phyloP scores from a whole-genome alignment of 1,140 invertebrate genomes.

The Eurytemora carolleeae region DNA sequence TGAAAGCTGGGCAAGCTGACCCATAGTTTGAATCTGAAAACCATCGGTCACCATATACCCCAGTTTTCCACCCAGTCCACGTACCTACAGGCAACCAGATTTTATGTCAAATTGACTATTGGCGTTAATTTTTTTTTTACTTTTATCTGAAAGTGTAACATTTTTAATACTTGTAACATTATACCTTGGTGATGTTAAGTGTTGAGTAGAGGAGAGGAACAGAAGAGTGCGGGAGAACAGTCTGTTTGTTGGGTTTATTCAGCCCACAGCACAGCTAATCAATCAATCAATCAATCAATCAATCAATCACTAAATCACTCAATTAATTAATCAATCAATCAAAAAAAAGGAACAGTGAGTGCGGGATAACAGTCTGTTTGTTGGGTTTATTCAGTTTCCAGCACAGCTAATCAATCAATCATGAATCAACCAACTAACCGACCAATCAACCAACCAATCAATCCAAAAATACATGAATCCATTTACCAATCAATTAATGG shows the following conservation, averaged over 20 bases:
- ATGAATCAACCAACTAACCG: too few species aligned
- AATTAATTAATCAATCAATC: too few species aligned
- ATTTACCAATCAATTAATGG: too few species aligned
- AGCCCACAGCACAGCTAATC: constrained; percentile 59
- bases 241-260: constrained; percentile 44
- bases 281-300: too few species aligned
- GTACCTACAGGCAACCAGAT: constrained; percentile 34
- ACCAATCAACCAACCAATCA: too few species aligned
- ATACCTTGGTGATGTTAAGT: constrained; percentile 28
- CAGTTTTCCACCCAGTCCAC: constrained; percentile 71
- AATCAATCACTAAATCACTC: too few species aligned
- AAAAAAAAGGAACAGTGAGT: constrained; percentile 40
- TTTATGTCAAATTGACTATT: background rate
- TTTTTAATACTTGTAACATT: too few species aligned
- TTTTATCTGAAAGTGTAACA: too few species aligned
- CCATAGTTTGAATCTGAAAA: constrained; percentile 53
- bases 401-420: too few species aligned
- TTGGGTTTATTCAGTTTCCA: constrained; percentile 54
- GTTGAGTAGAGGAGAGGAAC: constrained; percentile 41
- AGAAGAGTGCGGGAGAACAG: constrained; percentile 48
- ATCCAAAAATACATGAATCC: too few species aligned
- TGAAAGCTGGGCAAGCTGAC: constrained; percentile 45
- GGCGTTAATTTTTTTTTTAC: background rate
- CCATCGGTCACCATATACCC: constrained; percentile 47
- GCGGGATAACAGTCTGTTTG: constrained; percentile 58